Base-by-base conservation (phyloP, 53 echinoderm and acorn worm species). In the Echinometra lucunter region DNA sequence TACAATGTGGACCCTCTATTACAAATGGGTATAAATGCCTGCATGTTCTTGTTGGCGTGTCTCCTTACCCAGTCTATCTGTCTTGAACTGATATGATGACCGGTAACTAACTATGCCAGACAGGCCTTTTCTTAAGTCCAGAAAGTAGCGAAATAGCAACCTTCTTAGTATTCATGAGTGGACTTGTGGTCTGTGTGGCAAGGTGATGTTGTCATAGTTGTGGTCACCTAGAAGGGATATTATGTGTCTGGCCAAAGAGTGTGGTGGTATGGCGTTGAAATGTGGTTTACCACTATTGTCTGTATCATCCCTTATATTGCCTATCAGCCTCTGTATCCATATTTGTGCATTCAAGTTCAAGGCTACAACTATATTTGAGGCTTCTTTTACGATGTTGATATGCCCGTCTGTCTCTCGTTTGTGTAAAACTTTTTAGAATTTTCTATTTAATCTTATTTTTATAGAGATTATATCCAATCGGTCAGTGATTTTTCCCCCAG, bases 161-260 rank as follows among this genome's bases (percentile, higher is more conserved):
- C 78, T 78, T 23, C 16, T 78, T 78, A 40, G 78, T 78, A 78
- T 78, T 78, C 78, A 78, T 78, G 88, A 56, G 88, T 55, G 34
- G 49, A 18, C 49, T 88, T 88, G 88, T 88, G 88, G 88, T 88
- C 53, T 55, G 49, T 88, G 88, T 88, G 88, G 56, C 49, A 88
- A 88, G 55, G 49, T 53, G 53, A 16, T 88, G 88, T 88, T 88
- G 49, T 88, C 88, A 88, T 56, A 88, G 88, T 88, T 53, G 88
- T 88, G 88, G 88, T 88, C 88, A 88, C 16, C 53, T 37, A 55
- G 56, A 49, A 17, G 53, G 88, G 56, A 28, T 88, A 88, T 88
- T 55, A 56, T 88, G 56, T 49, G 49, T 55, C 88, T 88, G 88
- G 53, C 55, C 30, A 28, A 21, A 88, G 88, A 88, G 49, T 53